Evolutionary conservation across 2,797 vertebrate species (phyloP).

Genomic region (Halcyon chelicuti): DNA sequence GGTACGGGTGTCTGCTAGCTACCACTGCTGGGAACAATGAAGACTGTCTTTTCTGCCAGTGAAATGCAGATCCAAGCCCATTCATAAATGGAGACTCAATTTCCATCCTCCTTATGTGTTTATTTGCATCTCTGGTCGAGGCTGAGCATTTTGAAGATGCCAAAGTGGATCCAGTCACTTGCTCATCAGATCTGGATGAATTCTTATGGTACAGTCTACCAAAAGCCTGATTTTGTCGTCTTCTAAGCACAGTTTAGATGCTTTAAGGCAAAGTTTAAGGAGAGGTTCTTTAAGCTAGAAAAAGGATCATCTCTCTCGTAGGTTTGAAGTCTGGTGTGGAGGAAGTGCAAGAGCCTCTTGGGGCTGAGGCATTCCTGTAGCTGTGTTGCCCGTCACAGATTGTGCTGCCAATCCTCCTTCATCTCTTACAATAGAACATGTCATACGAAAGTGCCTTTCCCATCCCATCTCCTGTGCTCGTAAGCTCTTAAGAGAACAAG

Average conservation of each 20-base stretch:
- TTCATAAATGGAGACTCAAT: background rate
- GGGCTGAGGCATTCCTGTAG: background rate
- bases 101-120: background rate
- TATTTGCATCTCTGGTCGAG: background rate
- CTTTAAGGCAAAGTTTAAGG: background rate
- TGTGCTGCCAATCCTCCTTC: background rate
- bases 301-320: background rate
- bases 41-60: background rate
- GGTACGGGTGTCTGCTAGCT: background rate
- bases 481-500: background rate
- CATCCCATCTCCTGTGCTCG: background rate
- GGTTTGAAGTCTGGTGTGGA: background rate
- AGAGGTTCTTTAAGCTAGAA: too few species aligned
- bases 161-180: background rate
- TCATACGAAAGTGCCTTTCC: too few species aligned
- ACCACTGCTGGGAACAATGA: background rate
- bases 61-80: background rate
- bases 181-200: background rate
- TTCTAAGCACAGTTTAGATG: background rate
- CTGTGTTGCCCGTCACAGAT: accelerated
- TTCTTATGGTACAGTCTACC: accelerated
- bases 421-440: background rate
- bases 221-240: background rate
- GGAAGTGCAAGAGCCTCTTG: background rate
- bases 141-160: background rate